A percentile compares a stretch with the other conserved stretches of the same genome.
These are phyloP conservation scores for Pluvialis apricaria DNA, from an alignment of 2,113 vertebrate species.

Conservation along the genomic window DNA sequence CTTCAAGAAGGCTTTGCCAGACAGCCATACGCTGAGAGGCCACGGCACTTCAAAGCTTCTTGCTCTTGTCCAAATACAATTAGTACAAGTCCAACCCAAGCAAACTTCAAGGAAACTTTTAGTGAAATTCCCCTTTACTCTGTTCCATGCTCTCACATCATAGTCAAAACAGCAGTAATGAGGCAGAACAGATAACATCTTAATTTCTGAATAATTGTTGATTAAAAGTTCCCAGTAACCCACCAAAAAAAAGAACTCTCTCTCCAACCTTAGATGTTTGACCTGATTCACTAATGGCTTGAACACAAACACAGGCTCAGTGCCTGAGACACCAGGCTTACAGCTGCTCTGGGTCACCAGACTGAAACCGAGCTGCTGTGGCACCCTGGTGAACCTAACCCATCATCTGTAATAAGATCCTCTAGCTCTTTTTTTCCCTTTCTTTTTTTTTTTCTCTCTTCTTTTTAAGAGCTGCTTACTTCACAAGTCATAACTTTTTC, in stretches of 20 bases:
- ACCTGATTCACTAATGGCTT: background rate
- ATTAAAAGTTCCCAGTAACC: background rate
- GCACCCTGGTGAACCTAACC: background rate
- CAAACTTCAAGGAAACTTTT: background rate
- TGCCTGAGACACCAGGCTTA: background rate
- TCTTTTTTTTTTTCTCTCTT: fast-evolving
- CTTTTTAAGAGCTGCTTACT: background rate
- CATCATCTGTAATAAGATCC: background rate
- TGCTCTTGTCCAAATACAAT: background rate
- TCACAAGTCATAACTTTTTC: background rate
- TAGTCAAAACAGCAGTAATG: background rate
- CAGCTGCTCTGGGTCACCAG: background rate
- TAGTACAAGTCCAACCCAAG: background rate
- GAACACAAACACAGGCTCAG: background rate
- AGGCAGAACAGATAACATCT: background rate
- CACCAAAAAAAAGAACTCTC: background rate
- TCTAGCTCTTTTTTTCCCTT: background rate
- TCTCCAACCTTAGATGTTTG: background rate
- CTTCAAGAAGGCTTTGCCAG: background rate
- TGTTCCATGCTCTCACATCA: background rate
- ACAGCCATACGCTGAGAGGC: background rate
- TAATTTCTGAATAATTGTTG: background rate
- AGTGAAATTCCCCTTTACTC: background rate
- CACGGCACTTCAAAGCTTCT: background rate
- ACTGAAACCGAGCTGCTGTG: background rate